phyloP scores from a whole-genome alignment of 2,797 vertebrate genomes.

The Pseudochromis fuscus region DNA sequence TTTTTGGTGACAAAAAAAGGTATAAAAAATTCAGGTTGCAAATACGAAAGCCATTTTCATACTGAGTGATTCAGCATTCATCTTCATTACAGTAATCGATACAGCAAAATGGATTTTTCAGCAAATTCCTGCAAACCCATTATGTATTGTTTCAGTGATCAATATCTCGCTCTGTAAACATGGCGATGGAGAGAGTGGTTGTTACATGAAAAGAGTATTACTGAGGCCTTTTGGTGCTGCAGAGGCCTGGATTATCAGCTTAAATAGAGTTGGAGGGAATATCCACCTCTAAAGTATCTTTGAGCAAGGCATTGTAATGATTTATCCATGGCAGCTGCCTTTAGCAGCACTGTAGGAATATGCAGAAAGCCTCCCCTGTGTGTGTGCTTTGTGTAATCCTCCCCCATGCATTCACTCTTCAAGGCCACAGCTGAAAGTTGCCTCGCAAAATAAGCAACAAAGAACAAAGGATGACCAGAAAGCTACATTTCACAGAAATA shows the following conservation, averaged over 20 bases:
- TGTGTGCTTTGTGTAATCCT: slow-evolving; percentile 62
- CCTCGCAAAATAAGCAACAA: slow-evolving; percentile 40
- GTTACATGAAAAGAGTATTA: slow-evolving; percentile 38
- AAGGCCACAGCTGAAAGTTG: slow-evolving; percentile 57
- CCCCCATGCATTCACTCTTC: slow-evolving; percentile 41
- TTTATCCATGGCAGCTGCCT: slow-evolving; percentile 44
- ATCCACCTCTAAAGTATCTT: slow-evolving; percentile 47
- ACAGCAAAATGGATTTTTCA: slow-evolving; percentile 75
- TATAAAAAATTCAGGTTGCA: slow-evolving; percentile 42
- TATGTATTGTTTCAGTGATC: slow-evolving; percentile 73
- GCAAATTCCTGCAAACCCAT: slow-evolving; percentile 73
- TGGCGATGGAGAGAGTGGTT: slow-evolving; percentile 19
- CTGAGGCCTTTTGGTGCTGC: slow-evolving; percentile 22
- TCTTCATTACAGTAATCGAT: slow-evolving; percentile 81
- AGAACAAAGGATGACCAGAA: slow-evolving; percentile 30
- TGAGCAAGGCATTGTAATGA: slow-evolving; percentile 60
- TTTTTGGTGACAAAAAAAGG: slow-evolving; percentile 13
- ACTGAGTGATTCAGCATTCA: slow-evolving; percentile 72
- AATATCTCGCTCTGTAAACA: slow-evolving; percentile 69
- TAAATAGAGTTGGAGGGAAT: slow-evolving; percentile 47
- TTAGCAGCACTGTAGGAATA: slow-evolving; percentile 29
- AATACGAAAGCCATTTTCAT: slow-evolving; percentile 66
- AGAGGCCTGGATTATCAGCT: slow-evolving; percentile 50
- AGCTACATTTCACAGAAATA: slow-evolving; percentile 29
- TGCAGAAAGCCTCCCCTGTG: slow-evolving; percentile 39